Evolutionary conservation across 1,140 invertebrate genomes (phyloP).

Genomic region (Dreissena rostriformis): DNA sequence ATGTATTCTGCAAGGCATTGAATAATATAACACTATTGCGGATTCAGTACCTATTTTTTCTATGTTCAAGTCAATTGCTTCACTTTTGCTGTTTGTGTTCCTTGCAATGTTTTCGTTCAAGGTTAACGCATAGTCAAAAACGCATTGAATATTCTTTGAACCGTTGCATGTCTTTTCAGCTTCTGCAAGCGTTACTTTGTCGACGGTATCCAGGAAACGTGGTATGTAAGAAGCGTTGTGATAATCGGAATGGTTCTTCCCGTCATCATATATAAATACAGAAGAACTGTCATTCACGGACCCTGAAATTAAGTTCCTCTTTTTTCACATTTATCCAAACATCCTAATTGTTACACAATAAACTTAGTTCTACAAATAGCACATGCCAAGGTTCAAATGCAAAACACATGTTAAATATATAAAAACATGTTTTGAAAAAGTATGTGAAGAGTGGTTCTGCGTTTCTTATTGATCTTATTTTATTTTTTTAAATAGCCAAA

Average conservation of each 20-base stretch:
- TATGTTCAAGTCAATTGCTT: neutral
- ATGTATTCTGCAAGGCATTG: too few relatives aligned
- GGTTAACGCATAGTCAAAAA: neutral
- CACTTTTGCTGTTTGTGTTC: neutral
- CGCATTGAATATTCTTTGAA: neutral
- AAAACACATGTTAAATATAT: too few relatives aligned
- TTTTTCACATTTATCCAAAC: neutral
- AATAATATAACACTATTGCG: neutral
- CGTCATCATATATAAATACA: neutral
- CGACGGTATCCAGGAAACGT: neutral
- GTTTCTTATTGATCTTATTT: neutral
- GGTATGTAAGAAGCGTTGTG: neutral
- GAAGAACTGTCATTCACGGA: neutral
- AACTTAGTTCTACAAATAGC: too few relatives aligned
- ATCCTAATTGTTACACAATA: too few relatives aligned
- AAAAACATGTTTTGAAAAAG: too few relatives aligned
- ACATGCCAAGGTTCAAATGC: too few relatives aligned
- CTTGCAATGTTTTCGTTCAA: neutral
- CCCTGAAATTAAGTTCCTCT: constrained; percentile 8
- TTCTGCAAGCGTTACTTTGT: neutral
- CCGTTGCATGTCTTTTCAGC: neutral
- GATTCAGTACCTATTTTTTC: neutral
- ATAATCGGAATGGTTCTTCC: neutral
- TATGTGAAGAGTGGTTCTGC: neutral
- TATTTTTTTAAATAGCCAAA: neutral